Evolutionary conservation across 2,888 invertebrate genomes (phyloP), one percentile per base, ranked within the genome.

Genomic region (Ormia ochracea): DNA sequence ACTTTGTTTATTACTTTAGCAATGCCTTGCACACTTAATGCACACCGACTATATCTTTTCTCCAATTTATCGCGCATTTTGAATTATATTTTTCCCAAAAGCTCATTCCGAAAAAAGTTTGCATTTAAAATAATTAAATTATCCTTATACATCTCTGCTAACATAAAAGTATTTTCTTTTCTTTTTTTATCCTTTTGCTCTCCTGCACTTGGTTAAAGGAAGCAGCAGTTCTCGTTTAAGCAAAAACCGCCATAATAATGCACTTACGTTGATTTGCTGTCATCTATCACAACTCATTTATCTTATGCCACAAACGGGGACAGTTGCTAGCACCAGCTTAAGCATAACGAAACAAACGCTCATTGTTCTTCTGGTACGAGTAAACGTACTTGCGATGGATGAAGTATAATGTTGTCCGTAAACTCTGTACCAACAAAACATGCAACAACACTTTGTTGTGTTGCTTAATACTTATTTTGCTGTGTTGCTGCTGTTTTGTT

Each of bases 261-360:
- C 87, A 87, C 87, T 87, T 87, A 87, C 86, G 87, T 87, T 87
- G 87, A 87, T 87, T 87, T 87, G 86, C 87, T 87, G 87, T 87
- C 87, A 87, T 86, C 86, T 84, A 87, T 86, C 87, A 87, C 86
- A 87, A 86, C 87, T 87, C 87, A 87, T 87, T 87, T 87, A 87
- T 87, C 87, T 87, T 87, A 84, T 77, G 79, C 76, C 75, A 81
- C 73, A 73, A 76, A 69, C 78, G 68, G 58, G 70, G 69, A 75
- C 78, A 70, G 78, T 72, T 75, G 14, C 41, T 75, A 68, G 69
- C 54, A 69, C 19, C 48, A 76, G 63, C 69, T 76, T 70, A 56
- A 76, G 19, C 38, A 56, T 41, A 63, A 17, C 48, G 56, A 50
- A 50, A 56, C 31, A 56, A 56, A 48, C 23, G 58, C 50, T 48